A percentile compares a stretch with the other conserved stretches of the same genome.
Conservation (phyloP, 2,888 invertebrate genomes). For the Leptarthrus brevirostris region DNA sequence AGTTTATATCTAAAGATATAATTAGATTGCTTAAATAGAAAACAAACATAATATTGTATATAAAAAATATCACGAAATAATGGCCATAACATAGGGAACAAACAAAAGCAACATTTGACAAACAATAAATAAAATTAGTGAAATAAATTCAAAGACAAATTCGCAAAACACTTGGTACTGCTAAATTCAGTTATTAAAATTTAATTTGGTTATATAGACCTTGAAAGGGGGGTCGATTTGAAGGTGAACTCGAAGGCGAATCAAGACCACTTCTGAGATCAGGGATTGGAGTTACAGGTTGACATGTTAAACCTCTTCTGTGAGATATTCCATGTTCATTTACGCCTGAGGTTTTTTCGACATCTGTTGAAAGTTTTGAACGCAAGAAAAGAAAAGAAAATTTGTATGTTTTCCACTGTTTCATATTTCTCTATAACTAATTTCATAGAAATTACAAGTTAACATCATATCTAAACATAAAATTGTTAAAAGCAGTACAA, state of each 20-base stretch:
- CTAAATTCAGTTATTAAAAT: conserved; percentile 33
- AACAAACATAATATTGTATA: not conserved
- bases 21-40: conserved; percentile 21
- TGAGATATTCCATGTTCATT: conserved; percentile 89
- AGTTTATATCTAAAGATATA: not conserved
- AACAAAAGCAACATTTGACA: conserved; percentile 34
- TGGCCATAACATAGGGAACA: conserved; percentile 13
- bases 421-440: conserved; percentile 21
- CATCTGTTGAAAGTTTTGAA: conserved; percentile 62
- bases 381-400: conserved; percentile 42
- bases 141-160: conserved; percentile 40
- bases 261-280: conserved; percentile 77
- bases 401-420: conserved; percentile 20
- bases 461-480: conserved; percentile 42
- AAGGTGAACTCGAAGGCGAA: conserved; percentile 64
- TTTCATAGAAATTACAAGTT: not conserved
- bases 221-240: conserved; percentile 67
- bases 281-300: conserved; percentile 85
- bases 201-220: conserved; percentile 58
- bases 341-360: conserved; percentile 65
- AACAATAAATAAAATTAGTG: conserved; percentile 34
- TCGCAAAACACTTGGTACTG: conserved; percentile 40
- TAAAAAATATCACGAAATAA: not conserved
- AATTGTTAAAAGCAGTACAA: not conserved
- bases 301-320: conserved; percentile 85